Conservation (phyloP, 1,140 invertebrate genomes). For the Leptopilina clavipes region DNA sequence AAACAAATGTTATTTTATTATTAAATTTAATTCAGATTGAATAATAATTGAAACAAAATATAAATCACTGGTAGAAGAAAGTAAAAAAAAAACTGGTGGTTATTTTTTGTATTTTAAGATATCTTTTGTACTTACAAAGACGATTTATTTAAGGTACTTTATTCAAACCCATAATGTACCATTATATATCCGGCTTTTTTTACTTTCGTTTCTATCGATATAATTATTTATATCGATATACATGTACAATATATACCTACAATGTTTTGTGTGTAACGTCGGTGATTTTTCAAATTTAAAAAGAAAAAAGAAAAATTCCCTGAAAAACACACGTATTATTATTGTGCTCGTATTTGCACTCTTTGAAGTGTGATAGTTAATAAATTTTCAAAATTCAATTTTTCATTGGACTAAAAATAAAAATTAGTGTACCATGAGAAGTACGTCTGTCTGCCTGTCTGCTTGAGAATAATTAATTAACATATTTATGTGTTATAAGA, state of each 20-base stretch:
- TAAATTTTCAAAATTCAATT: slow-evolving; percentile 24
- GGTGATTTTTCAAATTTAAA: slow-evolving; percentile 37
- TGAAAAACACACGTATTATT: not conserved
- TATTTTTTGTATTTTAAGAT: slow-evolving; percentile 30
- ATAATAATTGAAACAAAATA: no score
- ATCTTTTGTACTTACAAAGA: slow-evolving; percentile 47
- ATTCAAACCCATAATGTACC: slow-evolving; percentile 36
- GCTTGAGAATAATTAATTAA: slow-evolving; percentile 19
- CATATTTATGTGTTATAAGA: slow-evolving; percentile 46
- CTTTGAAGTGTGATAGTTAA: slow-evolving; percentile 3
- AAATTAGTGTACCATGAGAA: slow-evolving; percentile 23
- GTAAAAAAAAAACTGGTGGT: not conserved
- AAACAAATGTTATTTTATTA: not conserved
- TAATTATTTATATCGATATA: slow-evolving; percentile 55
- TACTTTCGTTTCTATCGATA: slow-evolving; percentile 55
- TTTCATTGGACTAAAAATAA: slow-evolving; percentile 33
- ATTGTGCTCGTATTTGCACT: slow-evolving; percentile 14
- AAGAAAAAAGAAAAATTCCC: not conserved
- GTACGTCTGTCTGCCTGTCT: slow-evolving; percentile 30
- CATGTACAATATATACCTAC: slow-evolving; percentile 55
- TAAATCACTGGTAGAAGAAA: no score
- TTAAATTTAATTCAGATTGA: not conserved
- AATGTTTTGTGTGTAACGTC: slow-evolving; percentile 44
- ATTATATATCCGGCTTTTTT: slow-evolving; percentile 44
- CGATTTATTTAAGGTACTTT: slow-evolving; percentile 38